These are phyloP conservation scores for Corythaixoides concolor DNA, from an alignment of 2,113 vertebrate genomes.

Conservation along the genomic window DNA sequence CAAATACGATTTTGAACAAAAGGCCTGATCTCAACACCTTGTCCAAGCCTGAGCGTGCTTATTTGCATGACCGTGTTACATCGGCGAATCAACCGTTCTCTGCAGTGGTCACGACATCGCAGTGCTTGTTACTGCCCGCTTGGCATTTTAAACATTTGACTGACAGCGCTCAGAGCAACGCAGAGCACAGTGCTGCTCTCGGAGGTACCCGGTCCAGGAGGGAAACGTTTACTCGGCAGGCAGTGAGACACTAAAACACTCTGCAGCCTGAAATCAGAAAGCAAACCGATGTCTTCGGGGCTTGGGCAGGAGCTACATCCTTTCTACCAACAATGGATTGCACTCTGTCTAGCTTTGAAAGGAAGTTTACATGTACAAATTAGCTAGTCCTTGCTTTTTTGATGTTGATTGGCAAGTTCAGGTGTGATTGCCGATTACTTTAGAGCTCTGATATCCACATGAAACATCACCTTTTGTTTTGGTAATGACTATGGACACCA, in stretches of 20 bases:
- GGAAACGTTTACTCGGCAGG: not conserved
- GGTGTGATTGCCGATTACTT: conserved; percentile 4
- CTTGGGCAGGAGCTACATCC: not conserved
- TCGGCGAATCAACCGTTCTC: not conserved
- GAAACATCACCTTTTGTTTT: not conserved
- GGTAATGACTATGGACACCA: not conserved
- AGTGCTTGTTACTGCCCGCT: not conserved
- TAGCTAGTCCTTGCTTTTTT: conserved; percentile 4
- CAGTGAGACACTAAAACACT: not conserved
- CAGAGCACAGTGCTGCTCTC: not conserved
- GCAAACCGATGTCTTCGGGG: not conserved
- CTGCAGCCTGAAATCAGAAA: not conserved
- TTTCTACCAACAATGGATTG: not conserved
- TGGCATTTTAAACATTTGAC: not conserved
- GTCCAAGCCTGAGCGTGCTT: not conserved
- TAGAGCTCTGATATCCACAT: not conserved
- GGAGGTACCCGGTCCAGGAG: not conserved
- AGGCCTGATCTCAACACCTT: not conserved
- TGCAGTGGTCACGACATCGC: not conserved
- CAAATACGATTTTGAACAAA: not conserved
- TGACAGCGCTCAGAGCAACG: not conserved
- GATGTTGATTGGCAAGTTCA: conserved; percentile 26
- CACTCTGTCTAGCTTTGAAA: not conserved
- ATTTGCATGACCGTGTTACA: not conserved
- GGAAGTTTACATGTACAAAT: conserved; percentile 27